Conservation (phyloP, 2,888 invertebrate genomes). For the Yponomeuta malinellus region DNA sequence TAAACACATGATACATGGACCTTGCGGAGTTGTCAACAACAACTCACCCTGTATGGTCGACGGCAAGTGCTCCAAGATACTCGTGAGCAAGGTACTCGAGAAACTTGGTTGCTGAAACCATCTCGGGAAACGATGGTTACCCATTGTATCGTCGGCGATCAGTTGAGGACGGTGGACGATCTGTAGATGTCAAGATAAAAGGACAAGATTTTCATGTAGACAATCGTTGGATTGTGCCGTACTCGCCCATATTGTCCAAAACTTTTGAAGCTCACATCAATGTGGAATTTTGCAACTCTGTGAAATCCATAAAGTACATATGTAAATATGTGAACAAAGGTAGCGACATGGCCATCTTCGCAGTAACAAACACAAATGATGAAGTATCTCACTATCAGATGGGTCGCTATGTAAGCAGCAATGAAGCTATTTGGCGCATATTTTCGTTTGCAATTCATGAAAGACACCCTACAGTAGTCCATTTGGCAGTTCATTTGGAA, state of each 20-base stretch:
- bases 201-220: slow-evolving; percentile 16
- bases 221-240: slow-evolving; percentile 26
- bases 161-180: slow-evolving; percentile 26
- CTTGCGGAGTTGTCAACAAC: no score
- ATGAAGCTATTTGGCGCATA: slow-evolving; percentile 32
- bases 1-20: no score
- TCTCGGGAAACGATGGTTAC: no score
- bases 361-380: slow-evolving; percentile 18
- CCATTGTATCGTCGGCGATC: slow-evolving; percentile 19
- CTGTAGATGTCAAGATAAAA: slow-evolving; percentile 11
- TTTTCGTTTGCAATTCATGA: slow-evolving; percentile 26
- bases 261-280: slow-evolving; percentile 24
- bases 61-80: no score
- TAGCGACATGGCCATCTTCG: slow-evolving; percentile 25
- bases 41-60: no score
- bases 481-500: slow-evolving; percentile 27
- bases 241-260: slow-evolving; percentile 24
- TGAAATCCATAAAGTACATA: slow-evolving; percentile 19
- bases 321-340: slow-evolving; percentile 26
- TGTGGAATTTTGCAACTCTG: slow-evolving; percentile 24
- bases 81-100: no score
- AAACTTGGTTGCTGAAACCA: no score
- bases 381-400: slow-evolving; percentile 31
- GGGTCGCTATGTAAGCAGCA: slow-evolving; percentile 33
- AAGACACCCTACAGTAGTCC: slow-evolving; percentile 27